Conservation (phyloP, 2,113 vertebrate genomes). For the Miniopterus natalensis region DNA sequence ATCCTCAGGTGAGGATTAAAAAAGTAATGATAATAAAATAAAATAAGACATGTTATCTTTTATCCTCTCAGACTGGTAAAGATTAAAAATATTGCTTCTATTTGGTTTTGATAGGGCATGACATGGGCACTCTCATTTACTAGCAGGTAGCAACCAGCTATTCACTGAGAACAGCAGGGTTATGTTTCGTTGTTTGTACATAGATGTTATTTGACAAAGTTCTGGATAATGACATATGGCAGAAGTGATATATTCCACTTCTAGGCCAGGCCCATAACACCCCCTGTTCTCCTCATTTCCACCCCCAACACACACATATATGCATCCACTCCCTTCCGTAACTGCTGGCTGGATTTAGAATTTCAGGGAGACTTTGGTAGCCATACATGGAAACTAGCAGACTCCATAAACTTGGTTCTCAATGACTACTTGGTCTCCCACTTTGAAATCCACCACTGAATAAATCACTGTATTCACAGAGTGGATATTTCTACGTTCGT, state of each 20-base stretch:
- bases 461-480: conserved; percentile 3
- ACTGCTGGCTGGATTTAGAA: not conserved
- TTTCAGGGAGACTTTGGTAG: not conserved
- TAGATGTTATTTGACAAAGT: not conserved
- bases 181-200: not conserved
- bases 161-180: not conserved
- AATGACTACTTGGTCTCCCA: not conserved
- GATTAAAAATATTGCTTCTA: not conserved
- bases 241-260: not conserved
- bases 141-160: not conserved
- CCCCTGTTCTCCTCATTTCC: too few species aligned
- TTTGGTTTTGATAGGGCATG: not conserved
- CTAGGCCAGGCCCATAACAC: not conserved
- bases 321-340: not conserved
- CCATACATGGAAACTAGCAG: not conserved
- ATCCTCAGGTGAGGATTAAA: too few species aligned
- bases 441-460: not conserved
- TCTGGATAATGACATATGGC: not conserved
- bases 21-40: not conserved
- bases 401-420: not conserved
- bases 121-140: not conserved
- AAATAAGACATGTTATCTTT: not conserved
- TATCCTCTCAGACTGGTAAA: not conserved
- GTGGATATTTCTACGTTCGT: not conserved
- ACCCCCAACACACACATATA: not conserved